phyloP scores from a whole-genome alignment of 2,113 vertebrate species.

The Stigmatopora nigra region DNA sequence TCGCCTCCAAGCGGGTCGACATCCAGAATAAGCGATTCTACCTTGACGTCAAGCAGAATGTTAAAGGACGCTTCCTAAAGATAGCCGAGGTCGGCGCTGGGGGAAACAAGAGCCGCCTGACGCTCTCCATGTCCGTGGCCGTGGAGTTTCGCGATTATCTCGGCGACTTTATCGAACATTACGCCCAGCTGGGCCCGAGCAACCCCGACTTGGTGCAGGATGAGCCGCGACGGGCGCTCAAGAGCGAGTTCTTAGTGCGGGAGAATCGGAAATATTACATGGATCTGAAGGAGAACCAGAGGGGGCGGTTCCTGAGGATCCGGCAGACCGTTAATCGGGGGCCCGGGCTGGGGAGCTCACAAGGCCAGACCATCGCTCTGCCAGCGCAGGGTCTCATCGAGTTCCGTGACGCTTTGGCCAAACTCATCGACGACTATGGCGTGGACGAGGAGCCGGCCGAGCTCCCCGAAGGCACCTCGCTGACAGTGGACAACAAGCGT shows the following conservation, averaged over 20 bases:
- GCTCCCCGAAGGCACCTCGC: conserved; percentile 96
- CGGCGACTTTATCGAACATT: conserved; percentile 99
- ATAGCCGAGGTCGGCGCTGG: conserved; percentile 92
- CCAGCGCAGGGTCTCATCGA: conserved; percentile 95
- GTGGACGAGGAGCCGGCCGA: conserved; percentile 98
- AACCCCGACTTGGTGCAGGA: conserved; percentile 90
- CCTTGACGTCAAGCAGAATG: conserved; percentile 94
- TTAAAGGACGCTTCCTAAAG: conserved; percentile 95
- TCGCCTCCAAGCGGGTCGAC: conserved; percentile 92
- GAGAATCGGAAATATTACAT: conserved; percentile 99
- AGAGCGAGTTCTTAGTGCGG: conserved; percentile 97
- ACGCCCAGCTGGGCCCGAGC: conserved; percentile 93
- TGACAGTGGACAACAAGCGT: conserved; percentile 98
- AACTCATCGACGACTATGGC: conserved; percentile 97
- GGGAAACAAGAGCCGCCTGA: conserved; percentile 90
- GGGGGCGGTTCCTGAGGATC: conserved; percentile 95
- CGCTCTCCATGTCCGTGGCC: conserved; percentile 93
- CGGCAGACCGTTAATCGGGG: conserved; percentile 98
- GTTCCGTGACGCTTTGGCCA: conserved; percentile 95
- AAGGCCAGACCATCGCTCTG: conserved; percentile 96
- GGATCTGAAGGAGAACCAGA: conserved; percentile 99
- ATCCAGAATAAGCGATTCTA: conserved; percentile 97
- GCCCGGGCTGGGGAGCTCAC: conserved; percentile 89
- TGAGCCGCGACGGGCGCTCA: conserved; percentile 91
- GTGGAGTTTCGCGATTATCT: conserved; percentile 98